Percentiles rank a stretch among this genome's conserved stretches.
Conservation (phyloP, 2,888 invertebrate species). For the Minunthozetes semirufus region DNA sequence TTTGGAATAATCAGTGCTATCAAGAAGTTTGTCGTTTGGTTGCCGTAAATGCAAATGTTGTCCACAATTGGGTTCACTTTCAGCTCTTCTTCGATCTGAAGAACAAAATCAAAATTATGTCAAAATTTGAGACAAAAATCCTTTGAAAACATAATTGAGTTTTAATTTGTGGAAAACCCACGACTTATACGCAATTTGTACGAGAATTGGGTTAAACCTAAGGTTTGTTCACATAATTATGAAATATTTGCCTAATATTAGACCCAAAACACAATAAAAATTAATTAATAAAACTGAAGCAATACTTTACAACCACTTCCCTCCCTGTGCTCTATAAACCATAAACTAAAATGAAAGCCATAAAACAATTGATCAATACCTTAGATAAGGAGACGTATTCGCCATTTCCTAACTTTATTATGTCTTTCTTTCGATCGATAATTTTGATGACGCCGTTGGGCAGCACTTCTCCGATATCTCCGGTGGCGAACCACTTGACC, state of each 20-base stretch:
- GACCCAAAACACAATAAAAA: no score
- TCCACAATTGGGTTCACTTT: conserved; percentile 87
- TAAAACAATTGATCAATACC: conserved; percentile 52
- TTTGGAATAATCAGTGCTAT: conserved; percentile 85
- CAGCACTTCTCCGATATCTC: conserved; percentile 86
- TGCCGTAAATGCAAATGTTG: conserved; percentile 95
- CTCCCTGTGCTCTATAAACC: no score
- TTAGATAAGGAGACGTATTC: conserved; percentile 97
- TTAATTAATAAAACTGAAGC: no score
- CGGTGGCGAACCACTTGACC: conserved; percentile 85
- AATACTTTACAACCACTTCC: no score
- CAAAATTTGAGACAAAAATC: conserved; percentile 59
- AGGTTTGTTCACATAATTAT: no score
- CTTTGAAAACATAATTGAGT: no score
- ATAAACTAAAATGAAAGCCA: not conserved
- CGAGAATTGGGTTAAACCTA: no score
- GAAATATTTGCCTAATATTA: no score
- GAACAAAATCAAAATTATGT: not conserved
- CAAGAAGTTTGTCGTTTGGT: conserved; percentile 72
- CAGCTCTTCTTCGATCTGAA: conserved; percentile 80
- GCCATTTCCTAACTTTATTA: conserved; percentile 94
- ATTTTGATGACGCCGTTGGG: conserved; percentile 90
- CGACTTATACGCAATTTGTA: no score
- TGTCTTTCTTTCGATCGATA: conserved; percentile 97
- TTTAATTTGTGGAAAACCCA: no score